phyloP scores from a whole-genome alignment of 92 coral and sea anemone genomes.

The Phenganax subtilis region DNA sequence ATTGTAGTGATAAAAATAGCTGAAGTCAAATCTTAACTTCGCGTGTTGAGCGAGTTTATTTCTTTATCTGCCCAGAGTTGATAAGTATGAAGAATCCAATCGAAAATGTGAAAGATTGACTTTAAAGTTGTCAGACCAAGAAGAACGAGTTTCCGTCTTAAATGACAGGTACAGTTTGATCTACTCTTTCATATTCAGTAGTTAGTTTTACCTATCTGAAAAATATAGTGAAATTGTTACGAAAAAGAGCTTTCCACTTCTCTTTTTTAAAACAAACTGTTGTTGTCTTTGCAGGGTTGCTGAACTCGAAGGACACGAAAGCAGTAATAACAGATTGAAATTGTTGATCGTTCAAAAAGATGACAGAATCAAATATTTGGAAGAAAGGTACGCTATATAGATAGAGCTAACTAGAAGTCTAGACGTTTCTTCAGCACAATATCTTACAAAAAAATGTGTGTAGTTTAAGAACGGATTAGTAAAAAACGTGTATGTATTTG shows the following conservation, averaged over 20 bases:
- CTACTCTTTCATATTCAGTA: background rate
- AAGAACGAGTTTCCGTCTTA: constrained; percentile 61
- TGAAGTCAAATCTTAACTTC: no score
- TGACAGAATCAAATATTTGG: constrained; percentile 69
- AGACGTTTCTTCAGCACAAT: background rate
- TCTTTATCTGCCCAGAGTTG: constrained; percentile 49
- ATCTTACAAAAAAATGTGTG: no score
- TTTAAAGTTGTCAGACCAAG: constrained; percentile 60
- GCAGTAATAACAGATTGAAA: constrained; percentile 66
- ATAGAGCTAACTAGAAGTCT: background rate
- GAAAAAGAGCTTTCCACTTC: background rate
- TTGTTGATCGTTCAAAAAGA: constrained; percentile 65
- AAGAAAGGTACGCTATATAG: constrained; percentile 51
- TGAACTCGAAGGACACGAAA: constrained; percentile 76
- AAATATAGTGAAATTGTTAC: background rate
- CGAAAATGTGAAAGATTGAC: constrained; percentile 59
- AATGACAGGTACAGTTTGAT: constrained; percentile 65
- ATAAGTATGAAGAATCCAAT: constrained; percentile 58
- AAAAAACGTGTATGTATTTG: no score
- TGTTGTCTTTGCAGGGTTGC: constrained; percentile 60
- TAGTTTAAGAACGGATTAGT: no score
- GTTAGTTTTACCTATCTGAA: background rate
- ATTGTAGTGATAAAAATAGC: no score
- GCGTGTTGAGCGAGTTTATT: background rate
- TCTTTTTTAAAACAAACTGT: background rate